phyloP scores from a whole-genome alignment of 53 echinoderm and acorn worm species.

The Luidia sarsii region DNA sequence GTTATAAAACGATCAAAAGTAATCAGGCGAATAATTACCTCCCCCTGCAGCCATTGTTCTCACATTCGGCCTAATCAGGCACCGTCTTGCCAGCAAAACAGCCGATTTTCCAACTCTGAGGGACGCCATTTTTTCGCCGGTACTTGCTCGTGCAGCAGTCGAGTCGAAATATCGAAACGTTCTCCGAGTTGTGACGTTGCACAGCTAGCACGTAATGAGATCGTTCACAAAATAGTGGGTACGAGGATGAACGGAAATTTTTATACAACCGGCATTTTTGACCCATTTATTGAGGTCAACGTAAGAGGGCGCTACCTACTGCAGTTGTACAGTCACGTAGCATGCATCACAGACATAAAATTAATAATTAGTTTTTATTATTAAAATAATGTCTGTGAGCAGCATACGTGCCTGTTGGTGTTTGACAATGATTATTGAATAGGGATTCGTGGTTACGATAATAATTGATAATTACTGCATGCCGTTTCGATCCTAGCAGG shows the following conservation, averaged over 20 bases:
- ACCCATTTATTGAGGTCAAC: not conserved
- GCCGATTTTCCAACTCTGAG: conserved; percentile 79
- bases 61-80: conserved; percentile 64
- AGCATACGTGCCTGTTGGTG: too few relatives aligned
- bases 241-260: conserved; percentile 4
- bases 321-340: too few relatives aligned
- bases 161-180: not conserved
- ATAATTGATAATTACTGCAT: too few relatives aligned
- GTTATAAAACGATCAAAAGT: not conserved
- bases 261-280: not conserved
- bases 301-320: not conserved
- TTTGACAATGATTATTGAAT: too few relatives aligned
- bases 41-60: conserved; percentile 86
- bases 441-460: too few relatives aligned
- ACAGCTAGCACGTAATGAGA: not conserved
- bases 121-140: conserved; percentile 87
- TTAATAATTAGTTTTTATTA: too few relatives aligned
- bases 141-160: not conserved
- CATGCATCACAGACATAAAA: too few relatives aligned
- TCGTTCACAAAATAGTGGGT: not conserved
- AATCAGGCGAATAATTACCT: conserved; percentile 24
- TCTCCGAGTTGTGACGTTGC: conserved; percentile 20
- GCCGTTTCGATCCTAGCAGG: too few relatives aligned
- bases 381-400: too few relatives aligned
- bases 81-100: conserved; percentile 63